A percentile compares a stretch with the other conserved stretches of the same genome.
Conservation (phyloP, 2,797 vertebrate genomes). For the Liparis tanakae region DNA sequence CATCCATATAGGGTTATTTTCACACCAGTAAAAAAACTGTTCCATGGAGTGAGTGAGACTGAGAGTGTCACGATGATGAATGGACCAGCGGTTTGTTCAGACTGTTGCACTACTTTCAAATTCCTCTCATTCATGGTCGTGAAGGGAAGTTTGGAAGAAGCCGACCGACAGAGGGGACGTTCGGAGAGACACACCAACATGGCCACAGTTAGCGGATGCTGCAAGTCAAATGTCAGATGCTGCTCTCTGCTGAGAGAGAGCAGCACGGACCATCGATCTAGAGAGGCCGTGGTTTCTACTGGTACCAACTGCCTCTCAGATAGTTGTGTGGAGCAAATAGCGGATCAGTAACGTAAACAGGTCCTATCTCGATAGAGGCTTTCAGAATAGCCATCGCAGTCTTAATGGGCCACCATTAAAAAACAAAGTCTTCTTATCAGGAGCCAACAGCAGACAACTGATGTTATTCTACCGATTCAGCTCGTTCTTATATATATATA, state of each 20-base stretch:
- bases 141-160: constrained; percentile 24
- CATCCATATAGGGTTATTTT: constrained; percentile 42
- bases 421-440: not conserved
- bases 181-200: constrained; percentile 28
- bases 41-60: constrained; percentile 27
- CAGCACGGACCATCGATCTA: not conserved
- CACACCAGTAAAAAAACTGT: constrained; percentile 17
- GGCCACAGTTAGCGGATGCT: constrained; percentile 41
- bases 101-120: constrained; percentile 43
- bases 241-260: not conserved
- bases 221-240: constrained; percentile 19
- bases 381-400: not conserved
- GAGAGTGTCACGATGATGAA: constrained; percentile 48
- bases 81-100: constrained; percentile 37
- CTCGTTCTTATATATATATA: not conserved
- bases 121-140: constrained; percentile 51
- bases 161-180: constrained; percentile 46
- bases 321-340: not conserved
- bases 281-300: not conserved
- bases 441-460: not conserved
- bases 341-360: not conserved
- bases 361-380: not conserved
- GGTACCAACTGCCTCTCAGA: not conserved
- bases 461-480: not conserved
- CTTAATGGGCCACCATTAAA: not conserved